Conservation (phyloP, 2,113 vertebrate species). For the Chaenogobius annularis region DNA sequence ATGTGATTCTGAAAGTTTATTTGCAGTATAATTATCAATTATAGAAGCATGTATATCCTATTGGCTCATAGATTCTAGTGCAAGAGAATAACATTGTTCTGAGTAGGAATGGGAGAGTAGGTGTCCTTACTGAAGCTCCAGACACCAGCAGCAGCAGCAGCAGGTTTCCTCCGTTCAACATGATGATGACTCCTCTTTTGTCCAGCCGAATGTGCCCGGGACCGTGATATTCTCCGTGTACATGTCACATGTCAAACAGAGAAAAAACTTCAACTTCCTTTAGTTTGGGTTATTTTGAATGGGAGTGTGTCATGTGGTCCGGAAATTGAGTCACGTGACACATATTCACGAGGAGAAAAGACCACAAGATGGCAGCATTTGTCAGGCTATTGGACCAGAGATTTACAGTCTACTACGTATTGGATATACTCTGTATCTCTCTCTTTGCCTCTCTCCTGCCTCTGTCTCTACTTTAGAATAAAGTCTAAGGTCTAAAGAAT, state of each 20-base stretch:
- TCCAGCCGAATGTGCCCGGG: not conserved
- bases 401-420: too few relatives aligned
- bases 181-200: conserved; percentile 25
- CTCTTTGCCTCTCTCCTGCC: too few relatives aligned
- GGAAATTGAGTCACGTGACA: conserved; percentile 65
- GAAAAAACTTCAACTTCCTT: not conserved
- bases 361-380: conserved; percentile 29
- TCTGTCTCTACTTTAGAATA: too few relatives aligned
- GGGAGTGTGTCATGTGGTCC: conserved; percentile 16
- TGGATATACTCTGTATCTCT: too few relatives aligned
- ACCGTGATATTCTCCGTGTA: fast-evolving
- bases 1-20: not conserved
- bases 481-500: too few relatives aligned
- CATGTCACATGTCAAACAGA: too few relatives aligned
- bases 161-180: conserved; percentile 8
- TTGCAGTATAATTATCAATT: not conserved
- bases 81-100: not conserved
- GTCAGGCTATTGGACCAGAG: not conserved
- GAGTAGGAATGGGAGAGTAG: not conserved
- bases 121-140: conserved; percentile 54
- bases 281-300: conserved; percentile 8
- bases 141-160: conserved; percentile 33
- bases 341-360: not conserved
- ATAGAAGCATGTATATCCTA: not conserved
- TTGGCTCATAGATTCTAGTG: not conserved